Percentiles rank a stretch among this genome's conserved stretches.
Evolutionary conservation across 2,113 vertebrate genomes (phyloP).

Genomic region (Sprattus sprattus): DNA sequence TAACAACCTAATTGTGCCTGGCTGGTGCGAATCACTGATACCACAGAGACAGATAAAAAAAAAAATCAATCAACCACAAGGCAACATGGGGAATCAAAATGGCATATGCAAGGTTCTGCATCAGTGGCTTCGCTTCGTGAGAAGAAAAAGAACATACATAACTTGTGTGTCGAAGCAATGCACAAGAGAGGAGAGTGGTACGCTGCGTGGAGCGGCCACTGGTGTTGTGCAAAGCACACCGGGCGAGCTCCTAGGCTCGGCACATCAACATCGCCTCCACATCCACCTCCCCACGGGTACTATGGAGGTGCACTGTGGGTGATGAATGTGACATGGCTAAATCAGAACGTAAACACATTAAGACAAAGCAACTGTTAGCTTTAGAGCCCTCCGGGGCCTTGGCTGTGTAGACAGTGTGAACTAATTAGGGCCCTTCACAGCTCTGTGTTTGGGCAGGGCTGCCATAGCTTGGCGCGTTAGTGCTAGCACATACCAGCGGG

Average conservation of each 20-base stretch:
- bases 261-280: conserved; percentile 20
- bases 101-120: background rate
- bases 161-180: background rate
- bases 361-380: conserved; percentile 42
- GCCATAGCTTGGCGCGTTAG: conserved; percentile 42
- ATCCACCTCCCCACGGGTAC: conserved; percentile 18
- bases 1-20: conserved; percentile 7
- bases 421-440: conserved; percentile 47
- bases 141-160: background rate
- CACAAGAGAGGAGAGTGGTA: background rate
- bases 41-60: background rate
- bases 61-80: background rate
- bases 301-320: conserved; percentile 26
- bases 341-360: conserved; percentile 47
- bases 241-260: background rate
- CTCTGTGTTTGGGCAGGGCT: conserved; percentile 38
- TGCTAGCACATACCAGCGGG: conserved; percentile 38
- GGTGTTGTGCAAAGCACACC: background rate
- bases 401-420: conserved; percentile 45
- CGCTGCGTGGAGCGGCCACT: background rate
- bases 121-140: background rate
- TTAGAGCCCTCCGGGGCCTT: conserved; percentile 39
- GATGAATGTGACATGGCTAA: conserved; percentile 46
- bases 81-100: background rate
- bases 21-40: background rate